Evolutionary conservation across 2,888 invertebrate genomes (phyloP).

Genomic region (Halictus ligatus): DNA sequence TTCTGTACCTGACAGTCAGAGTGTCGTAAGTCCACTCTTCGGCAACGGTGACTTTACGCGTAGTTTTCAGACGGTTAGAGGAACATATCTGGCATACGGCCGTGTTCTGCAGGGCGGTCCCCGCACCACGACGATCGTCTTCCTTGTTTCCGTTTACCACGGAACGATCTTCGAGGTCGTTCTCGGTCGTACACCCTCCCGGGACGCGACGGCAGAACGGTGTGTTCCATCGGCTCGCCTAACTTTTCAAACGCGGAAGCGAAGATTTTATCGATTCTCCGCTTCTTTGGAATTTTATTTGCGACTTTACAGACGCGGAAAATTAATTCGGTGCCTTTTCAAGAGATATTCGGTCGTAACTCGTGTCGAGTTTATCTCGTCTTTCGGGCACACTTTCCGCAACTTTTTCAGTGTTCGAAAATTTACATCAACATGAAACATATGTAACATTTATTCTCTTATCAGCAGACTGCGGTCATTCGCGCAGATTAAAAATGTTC

Average conservation of each 20-base stretch:
- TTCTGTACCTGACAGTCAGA: constrained; percentile 67
- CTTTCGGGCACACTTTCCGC: neutral
- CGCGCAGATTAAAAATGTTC: no score
- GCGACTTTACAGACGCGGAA: neutral
- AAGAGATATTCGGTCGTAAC: neutral
- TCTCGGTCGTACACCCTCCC: neutral
- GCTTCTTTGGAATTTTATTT: neutral
- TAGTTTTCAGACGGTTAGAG: constrained; percentile 37
- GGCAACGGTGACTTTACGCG: constrained; percentile 48
- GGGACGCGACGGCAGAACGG: neutral
- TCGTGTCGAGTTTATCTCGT: no score
- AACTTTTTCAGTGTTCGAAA: neutral
- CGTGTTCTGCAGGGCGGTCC: constrained; percentile 4
- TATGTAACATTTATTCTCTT: no score
- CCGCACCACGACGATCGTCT: neutral
- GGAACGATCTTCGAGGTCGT: neutral
- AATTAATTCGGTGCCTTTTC: neutral
- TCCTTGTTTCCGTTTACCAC: neutral
- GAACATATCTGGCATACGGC: constrained; percentile 31
- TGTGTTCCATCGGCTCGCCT: neutral
- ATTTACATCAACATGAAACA: neutral
- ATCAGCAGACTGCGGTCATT: no score
- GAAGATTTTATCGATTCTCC: neutral
- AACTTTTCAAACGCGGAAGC: neutral
- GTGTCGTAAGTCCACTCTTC: constrained; percentile 56